Conservation (phyloP, 53 echinoderm and acorn worm genomes). For the Hippasteria phrygiana region DNA sequence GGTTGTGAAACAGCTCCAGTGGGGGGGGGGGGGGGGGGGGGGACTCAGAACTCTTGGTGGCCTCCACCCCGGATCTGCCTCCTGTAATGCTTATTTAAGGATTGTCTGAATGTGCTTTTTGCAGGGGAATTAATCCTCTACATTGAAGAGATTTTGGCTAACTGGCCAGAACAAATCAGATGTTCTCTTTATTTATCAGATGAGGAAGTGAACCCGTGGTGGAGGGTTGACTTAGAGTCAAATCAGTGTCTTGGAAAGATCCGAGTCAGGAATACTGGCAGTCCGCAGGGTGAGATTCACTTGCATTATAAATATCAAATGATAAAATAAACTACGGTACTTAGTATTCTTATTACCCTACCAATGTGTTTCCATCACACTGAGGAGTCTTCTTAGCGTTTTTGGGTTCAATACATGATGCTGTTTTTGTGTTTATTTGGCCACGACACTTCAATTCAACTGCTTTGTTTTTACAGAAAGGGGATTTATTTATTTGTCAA, state of each 20-base stretch:
- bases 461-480: no score
- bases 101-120: no score
- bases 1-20: no score
- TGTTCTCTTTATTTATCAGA: background rate
- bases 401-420: no score
- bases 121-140: no score
- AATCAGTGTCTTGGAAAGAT: slow-evolving; percentile 4
- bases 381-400: no score
- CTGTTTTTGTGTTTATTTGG: no score
- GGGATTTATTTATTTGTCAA: no score
- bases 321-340: background rate
- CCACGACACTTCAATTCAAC: no score
- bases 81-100: background rate
- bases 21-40: background rate
- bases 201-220: slow-evolving; percentile 11
- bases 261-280: background rate
- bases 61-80: background rate
- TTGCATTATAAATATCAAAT: background rate
- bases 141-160: no score
- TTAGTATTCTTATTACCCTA: background rate
- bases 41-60: background rate
- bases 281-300: background rate
- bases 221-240: slow-evolving; percentile 25
- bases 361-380: background rate
- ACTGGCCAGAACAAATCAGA: background rate